phyloP scores from a whole-genome alignment of 53 echinoderm and acorn worm genomes.

The Henricia sp. region DNA sequence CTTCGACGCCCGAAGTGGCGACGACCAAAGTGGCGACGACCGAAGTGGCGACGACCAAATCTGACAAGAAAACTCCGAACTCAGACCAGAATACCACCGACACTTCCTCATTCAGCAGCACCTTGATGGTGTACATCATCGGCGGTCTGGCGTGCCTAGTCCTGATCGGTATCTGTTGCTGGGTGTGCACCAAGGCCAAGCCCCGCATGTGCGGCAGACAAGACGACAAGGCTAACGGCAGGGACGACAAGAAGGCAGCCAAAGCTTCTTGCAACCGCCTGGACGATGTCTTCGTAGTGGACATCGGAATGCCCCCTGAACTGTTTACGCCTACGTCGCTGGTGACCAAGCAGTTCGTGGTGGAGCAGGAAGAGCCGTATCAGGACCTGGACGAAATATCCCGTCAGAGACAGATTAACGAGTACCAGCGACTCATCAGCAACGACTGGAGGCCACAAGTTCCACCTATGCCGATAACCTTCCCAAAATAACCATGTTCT shows the following conservation, averaged over 20 bases:
- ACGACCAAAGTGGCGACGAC: too few relatives aligned
- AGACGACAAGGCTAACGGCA: too few relatives aligned
- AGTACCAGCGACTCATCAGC: conserved; percentile 50
- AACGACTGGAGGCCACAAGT: conserved; percentile 41
- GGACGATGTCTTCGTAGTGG: conserved; percentile 13
- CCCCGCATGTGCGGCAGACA: conserved; percentile 19
- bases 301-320: conserved; percentile 2
- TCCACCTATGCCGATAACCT: too few relatives aligned
- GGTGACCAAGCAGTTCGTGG: conserved; percentile 33
- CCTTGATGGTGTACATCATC: conserved; percentile 38
- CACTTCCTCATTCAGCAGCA: too few relatives aligned
- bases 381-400: conserved; percentile 51
- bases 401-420: conserved; percentile 40
- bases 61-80: too few relatives aligned
- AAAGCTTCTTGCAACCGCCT: not conserved
- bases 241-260: not conserved
- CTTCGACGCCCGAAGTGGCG: too few relatives aligned
- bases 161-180: conserved; percentile 50
- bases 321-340: not conserved
- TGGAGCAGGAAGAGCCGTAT: conserved; percentile 23
- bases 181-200: conserved; percentile 39
- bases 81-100: too few relatives aligned
- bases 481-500: too few relatives aligned
- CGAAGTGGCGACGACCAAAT: too few relatives aligned
- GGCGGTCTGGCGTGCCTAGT: conserved; percentile 44